Evolutionary conservation across 2,797 vertebrate genomes (phyloP).

Genomic region (Gymnothorax reevesii): DNA sequence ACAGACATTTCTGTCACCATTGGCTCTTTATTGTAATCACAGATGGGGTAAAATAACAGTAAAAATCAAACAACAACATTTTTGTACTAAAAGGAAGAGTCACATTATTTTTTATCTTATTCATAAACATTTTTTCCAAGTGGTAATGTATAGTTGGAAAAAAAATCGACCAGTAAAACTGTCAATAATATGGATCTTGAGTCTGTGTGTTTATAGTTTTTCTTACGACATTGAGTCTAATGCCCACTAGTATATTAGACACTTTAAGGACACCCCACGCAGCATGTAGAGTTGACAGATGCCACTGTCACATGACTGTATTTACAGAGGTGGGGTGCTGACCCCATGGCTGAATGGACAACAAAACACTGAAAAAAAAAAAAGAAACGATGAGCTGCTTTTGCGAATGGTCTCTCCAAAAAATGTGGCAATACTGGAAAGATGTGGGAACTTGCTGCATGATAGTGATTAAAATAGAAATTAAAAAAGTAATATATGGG

Average conservation of each 20-base stretch:
- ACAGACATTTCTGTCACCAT: too few relatives aligned
- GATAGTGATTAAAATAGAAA: not conserved
- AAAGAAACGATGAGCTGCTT: not conserved
- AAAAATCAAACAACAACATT: too few relatives aligned
- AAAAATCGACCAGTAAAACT: not conserved
- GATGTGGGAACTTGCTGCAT: not conserved
- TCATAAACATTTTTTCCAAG: too few relatives aligned
- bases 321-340: not conserved
- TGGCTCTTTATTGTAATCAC: too few relatives aligned
- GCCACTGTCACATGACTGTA: not conserved
- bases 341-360: constrained; percentile 8
- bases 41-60: too few relatives aligned
- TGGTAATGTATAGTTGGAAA: too few relatives aligned
- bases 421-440: not conserved
- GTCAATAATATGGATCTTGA: not conserved
- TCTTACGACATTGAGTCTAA: not conserved
- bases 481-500: not conserved
- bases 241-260: not conserved
- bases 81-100: too few relatives aligned
- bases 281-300: not conserved
- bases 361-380: not conserved
- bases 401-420: not conserved
- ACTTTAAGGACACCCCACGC: not conserved
- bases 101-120: too few relatives aligned
- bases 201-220: not conserved